Evolutionary conservation across 2,113 vertebrate genomes (phyloP).

Genomic region (Xenus cinereus): DNA sequence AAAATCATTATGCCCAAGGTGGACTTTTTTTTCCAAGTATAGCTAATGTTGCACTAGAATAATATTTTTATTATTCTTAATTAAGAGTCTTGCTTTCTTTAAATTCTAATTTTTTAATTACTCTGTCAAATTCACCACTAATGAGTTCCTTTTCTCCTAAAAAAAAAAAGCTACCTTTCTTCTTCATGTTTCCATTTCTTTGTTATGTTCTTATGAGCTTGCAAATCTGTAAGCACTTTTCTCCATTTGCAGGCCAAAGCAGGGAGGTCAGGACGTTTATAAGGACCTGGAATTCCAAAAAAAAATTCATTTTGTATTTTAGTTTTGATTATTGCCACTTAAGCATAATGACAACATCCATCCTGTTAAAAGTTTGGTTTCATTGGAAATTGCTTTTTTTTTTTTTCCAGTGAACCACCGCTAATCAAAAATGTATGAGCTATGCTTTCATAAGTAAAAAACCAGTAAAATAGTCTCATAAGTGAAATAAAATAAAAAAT

Average conservation of each 20-base stretch:
- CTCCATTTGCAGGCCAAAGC: not conserved
- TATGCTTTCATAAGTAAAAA: slow-evolving; percentile 26
- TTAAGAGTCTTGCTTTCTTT: not conserved
- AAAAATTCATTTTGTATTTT: slow-evolving; percentile 39
- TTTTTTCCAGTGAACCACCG: not conserved
- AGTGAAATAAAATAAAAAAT: slow-evolving; percentile 63
- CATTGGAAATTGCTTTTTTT: slow-evolving; percentile 1
- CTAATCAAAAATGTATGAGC: slow-evolving; percentile 57
- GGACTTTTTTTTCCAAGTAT: not conserved
- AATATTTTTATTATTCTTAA: not conserved
- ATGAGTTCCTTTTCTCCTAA: not conserved
- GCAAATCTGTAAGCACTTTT: slow-evolving; percentile 62
- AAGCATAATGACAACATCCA: not conserved
- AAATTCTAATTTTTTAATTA: not conserved
- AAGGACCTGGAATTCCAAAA: not conserved
- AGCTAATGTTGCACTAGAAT: not conserved
- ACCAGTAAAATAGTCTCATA: slow-evolving; percentile 6
- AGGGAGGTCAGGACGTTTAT: slow-evolving; percentile 27
- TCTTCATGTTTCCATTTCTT: slow-evolving; percentile 14
- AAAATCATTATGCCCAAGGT: not conserved
- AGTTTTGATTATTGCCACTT: slow-evolving; percentile 41
- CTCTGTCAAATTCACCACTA: not conserved
- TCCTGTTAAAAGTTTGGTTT: slow-evolving; percentile 6
- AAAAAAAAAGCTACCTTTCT: not conserved
- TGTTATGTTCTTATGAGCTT: slow-evolving; percentile 48